phyloP scores from a whole-genome alignment of 2,113 vertebrate genomes.

The Opisthocomus hoazin region DNA sequence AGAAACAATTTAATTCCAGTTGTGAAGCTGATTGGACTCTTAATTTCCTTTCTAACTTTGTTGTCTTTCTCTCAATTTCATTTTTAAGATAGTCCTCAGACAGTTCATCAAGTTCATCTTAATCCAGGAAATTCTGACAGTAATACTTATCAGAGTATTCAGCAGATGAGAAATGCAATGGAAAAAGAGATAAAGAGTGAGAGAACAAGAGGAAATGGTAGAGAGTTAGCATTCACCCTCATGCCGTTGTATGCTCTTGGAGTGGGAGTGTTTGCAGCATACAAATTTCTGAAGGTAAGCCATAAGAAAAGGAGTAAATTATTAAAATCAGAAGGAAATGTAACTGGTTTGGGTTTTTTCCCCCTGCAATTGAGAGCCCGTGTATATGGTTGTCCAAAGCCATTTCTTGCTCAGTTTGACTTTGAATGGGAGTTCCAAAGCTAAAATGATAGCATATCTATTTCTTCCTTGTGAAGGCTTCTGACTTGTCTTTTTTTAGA shows the following conservation, averaged over 20 bases:
- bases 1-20: neutral
- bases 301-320: neutral
- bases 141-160: constrained; percentile 67
- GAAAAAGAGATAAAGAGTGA: constrained; percentile 82
- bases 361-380: fast-evolving
- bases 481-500: neutral
- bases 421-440: neutral
- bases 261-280: constrained; percentile 86
- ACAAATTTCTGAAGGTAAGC: constrained; percentile 86
- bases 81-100: constrained; percentile 26
- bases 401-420: neutral
- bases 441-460: neutral
- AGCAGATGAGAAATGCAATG: constrained; percentile 83
- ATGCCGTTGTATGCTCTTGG: constrained; percentile 88
- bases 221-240: constrained; percentile 85
- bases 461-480: neutral
- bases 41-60: neutral
- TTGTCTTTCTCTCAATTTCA: neutral
- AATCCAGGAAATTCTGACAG: constrained; percentile 50
- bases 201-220: constrained; percentile 75
- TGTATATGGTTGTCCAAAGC: neutral
- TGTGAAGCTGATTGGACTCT: neutral
- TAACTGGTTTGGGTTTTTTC: neutral
- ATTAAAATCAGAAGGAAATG: neutral
- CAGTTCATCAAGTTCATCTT: neutral